Evolutionary conservation across 2,888 invertebrate genomes (phyloP).

Genomic region (Cerceris ruficornis): DNA sequence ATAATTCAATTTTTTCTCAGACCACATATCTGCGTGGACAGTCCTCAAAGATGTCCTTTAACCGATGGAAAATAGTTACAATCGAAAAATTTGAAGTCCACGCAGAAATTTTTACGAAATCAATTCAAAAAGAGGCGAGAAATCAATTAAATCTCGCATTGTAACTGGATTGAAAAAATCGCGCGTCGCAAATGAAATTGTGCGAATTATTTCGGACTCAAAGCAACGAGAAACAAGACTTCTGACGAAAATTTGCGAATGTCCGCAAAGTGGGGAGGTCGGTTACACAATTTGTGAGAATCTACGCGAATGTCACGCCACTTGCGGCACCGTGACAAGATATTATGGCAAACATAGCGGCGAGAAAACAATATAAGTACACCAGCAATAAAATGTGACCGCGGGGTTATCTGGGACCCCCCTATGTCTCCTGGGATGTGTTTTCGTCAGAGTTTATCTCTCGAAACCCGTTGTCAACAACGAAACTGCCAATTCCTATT

Average conservation of each 20-base stretch:
- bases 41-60: too few species aligned
- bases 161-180: too few species aligned
- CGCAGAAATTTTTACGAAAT: too few species aligned
- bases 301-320: constrained; percentile 26
- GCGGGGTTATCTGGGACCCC: constrained; percentile 40
- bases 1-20: too few species aligned
- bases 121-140: too few species aligned
- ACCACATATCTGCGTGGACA: too few species aligned
- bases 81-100: too few species aligned
- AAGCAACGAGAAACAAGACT: not conserved
- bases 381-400: constrained; percentile 22
- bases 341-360: constrained; percentile 1
- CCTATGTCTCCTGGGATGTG: constrained; percentile 23
- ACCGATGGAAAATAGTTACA: too few species aligned
- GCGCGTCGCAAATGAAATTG: too few species aligned
- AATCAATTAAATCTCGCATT: too few species aligned
- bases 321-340: not conserved
- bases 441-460: constrained; percentile 31
- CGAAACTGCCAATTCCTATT: constrained; percentile 15
- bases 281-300: constrained; percentile 37
- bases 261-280: not conserved
- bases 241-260: not conserved
- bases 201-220: too few species aligned
- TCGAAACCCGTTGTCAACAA: constrained; percentile 2
- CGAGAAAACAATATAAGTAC: constrained; percentile 26